phyloP scores from a whole-genome alignment of 2,888 invertebrate genomes.

The Lydus trimaculatus region DNA sequence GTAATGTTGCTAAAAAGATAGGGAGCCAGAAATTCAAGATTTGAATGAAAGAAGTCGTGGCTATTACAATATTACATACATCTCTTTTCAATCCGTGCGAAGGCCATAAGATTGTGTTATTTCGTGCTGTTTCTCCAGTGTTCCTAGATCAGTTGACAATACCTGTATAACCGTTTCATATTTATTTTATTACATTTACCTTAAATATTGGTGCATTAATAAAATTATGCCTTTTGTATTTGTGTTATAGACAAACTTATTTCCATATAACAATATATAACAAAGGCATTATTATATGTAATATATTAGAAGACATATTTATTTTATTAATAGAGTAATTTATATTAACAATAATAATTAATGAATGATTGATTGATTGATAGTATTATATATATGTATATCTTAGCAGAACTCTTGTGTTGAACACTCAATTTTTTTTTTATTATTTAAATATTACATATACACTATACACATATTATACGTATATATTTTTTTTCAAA shows the following conservation, averaged over 20 bases:
- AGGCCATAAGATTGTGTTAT: no score
- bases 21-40: no score
- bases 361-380: conserved; percentile 12
- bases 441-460: conserved; percentile 6
- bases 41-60: no score
- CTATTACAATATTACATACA: no score
- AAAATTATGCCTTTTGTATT: conserved; percentile 33
- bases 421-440: conserved; percentile 9
- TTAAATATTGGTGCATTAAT: conserved; percentile 31
- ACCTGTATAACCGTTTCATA: conserved; percentile 6
- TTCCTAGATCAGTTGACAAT: no score
- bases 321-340: conserved; percentile 50
- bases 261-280: conserved; percentile 33
- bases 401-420: conserved; percentile 48
- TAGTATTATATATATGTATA: conserved; percentile 40
- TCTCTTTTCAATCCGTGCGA: no score
- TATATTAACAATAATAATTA: conserved; percentile 42
- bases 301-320: conserved; percentile 47
- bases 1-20: no score
- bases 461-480: neutral
- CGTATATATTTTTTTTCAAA: neutral
- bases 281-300: conserved; percentile 40
- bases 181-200: conserved; percentile 13
- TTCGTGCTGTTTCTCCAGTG: no score
- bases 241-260: conserved; percentile 15